phyloP scores from a whole-genome alignment of 1,140 invertebrate genomes.

The Monochamus saltuarius region DNA sequence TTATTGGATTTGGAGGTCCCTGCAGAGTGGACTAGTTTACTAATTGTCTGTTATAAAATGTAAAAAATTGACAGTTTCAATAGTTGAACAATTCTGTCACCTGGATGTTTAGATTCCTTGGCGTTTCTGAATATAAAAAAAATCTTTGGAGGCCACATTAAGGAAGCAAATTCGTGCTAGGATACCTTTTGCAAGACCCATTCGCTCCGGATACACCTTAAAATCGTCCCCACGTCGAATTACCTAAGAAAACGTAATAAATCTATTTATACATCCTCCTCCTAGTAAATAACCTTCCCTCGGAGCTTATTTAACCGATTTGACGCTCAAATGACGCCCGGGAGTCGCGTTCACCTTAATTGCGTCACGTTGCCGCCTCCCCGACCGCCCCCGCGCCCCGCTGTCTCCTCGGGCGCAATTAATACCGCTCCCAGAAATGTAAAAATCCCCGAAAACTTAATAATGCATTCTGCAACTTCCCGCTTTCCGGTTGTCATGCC shows the following conservation, averaged over 20 bases:
- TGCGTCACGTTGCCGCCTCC: neutral
- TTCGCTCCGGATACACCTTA: neutral
- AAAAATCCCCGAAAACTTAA: conserved; percentile 13
- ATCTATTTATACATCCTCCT: neutral
- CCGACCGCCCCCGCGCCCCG: neutral
- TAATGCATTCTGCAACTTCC: neutral
- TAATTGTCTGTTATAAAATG: too few species aligned
- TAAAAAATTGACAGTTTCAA: too few species aligned
- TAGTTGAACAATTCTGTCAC: too few species aligned
- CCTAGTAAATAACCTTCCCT: neutral
- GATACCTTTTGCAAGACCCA: too few species aligned
- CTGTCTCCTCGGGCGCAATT: neutral
- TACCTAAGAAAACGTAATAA: neutral
- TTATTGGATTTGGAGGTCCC: too few species aligned
- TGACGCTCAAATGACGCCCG: neutral
- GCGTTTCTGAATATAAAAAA: too few species aligned
- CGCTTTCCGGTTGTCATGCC: conserved; percentile 17
- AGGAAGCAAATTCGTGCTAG: too few species aligned
- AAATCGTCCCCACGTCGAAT: neutral
- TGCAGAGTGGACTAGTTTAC: too few species aligned
- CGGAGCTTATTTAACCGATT: conserved; percentile 1
- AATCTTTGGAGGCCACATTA: too few species aligned
- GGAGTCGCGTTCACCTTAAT: neutral
- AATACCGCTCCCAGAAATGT: neutral
- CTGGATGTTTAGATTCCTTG: too few species aligned